Base-by-base conservation (phyloP, 2,113 vertebrate species). In the Laticauda laticaudata region DNA sequence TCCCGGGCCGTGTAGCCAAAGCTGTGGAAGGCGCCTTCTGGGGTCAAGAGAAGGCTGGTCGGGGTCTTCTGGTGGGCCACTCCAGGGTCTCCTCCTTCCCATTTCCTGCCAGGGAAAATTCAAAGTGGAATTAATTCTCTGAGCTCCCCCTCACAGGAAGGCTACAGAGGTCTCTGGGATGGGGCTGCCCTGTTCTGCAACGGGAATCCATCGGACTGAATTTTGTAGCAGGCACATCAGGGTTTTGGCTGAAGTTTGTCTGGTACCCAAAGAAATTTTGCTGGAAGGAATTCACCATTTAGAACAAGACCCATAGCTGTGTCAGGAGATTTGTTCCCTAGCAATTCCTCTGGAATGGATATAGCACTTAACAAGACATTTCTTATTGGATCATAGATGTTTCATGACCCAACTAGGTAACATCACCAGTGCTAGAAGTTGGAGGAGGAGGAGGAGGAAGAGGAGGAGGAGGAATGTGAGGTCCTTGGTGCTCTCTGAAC, bases 21-120 rank as follows among this genome's bases (percentile, higher is more conserved):
- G 95, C 99, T 99, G 97, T 99, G 99, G 97, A 99, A 99, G 14
- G 95, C 39, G 8, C 99, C 98, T 1, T 99, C 99, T 0, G 99
- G 99, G 0, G 98, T 99, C 96, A 99, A 96, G 95, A 99, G 98
- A 90, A 99, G 98, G 94, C 98, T 98, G 2, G 99, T 99, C 1
- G 99, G 99, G 55, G 98, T 99, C 98, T 99, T 99, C 98, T 99
- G 99, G 96, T 99, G 98, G 97, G 99, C 99, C 86, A 99, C 98
- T 0, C 99, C 99, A 0, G 99, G 99, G 94, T 99, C 99, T 0
- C 99, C 99, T 0, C 99, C 99, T 95, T 99, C 99, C 99, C 99
- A 99, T 93, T 99, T 99, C 97, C 99, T 99, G 97, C 7, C 10
- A 86, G 93, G n/a, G 2, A 90, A 86, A 92, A 18, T 26, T 20